Evolutionary conservation across 2,888 invertebrate species (phyloP).

Genomic region (Lasioglossum oenotherae): DNA sequence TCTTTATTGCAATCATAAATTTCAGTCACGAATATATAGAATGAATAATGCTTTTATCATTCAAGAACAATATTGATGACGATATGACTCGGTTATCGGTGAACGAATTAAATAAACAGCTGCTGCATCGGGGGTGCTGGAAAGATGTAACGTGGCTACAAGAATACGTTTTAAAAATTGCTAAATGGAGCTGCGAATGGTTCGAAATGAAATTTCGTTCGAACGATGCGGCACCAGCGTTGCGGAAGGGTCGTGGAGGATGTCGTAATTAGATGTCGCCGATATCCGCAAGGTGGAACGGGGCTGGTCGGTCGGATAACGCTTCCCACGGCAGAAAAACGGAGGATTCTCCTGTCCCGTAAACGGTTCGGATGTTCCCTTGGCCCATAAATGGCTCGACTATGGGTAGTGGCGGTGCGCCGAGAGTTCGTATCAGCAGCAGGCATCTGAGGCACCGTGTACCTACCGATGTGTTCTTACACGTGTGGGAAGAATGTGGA

Average conservation of each 20-base stretch:
- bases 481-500: constrained; percentile 84
- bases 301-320: not conserved
- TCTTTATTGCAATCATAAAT: no score
- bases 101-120: no score
- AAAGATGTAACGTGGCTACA: no score
- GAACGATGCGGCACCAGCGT: not conserved
- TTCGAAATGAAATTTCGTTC: not conserved
- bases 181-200: no score
- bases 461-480: constrained; percentile 78
- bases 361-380: constrained; percentile 80
- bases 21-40: no score
- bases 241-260: not conserved
- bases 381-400: constrained; percentile 79
- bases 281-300: constrained; percentile 1
- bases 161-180: no score
- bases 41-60: no score
- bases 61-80: no score
- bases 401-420: constrained; percentile 66
- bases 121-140: no score
- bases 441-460: constrained; percentile 78
- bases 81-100: no score
- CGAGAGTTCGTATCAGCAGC: constrained; percentile 76
- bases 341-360: constrained; percentile 66
- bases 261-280: constrained; percentile 9
- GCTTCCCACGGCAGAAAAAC: constrained; percentile 65